phyloP scores from a whole-genome alignment of 2,113 vertebrate species.

The Scortum barcoo region DNA sequence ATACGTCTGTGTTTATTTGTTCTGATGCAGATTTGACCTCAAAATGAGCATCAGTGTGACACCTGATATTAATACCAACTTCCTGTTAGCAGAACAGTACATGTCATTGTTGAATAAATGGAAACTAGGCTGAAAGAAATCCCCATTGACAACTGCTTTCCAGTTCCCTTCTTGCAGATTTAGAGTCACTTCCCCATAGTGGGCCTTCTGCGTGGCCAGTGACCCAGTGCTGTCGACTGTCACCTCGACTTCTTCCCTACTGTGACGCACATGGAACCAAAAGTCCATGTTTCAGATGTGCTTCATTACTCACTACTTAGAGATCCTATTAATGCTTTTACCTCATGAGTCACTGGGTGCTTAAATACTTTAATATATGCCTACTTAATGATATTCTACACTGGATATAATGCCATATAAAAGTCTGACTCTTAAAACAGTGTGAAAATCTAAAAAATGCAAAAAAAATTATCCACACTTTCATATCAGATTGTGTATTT shows the following conservation, averaged over 20 bases:
- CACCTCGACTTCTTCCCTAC: conserved; percentile 30
- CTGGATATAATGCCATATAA: too few relatives aligned
- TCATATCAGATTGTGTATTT: too few relatives aligned
- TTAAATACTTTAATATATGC: conserved; percentile 3
- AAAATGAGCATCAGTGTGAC: not conserved
- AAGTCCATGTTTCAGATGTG: not conserved
- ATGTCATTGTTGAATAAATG: conserved; percentile 56
- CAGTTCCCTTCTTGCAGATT: conserved; percentile 63
- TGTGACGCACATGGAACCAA: conserved; percentile 50
- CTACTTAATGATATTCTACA: too few relatives aligned
- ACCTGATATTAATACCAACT: conserved; percentile 39
- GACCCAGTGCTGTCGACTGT: conserved; percentile 31
- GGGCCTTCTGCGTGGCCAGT: not conserved
- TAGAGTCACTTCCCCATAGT: conserved; percentile 65
- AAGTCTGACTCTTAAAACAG: too few relatives aligned
- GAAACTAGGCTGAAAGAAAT: conserved; percentile 68
- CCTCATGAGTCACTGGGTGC: not conserved
- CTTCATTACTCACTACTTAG: not conserved
- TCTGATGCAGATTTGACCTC: conserved; percentile 17
- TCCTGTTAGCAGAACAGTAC: conserved; percentile 20
- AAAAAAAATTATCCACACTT: too few relatives aligned
- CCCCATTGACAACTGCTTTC: conserved; percentile 70
- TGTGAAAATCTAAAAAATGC: too few relatives aligned
- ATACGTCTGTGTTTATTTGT: not conserved
- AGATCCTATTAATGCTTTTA: not conserved